Conservation (phyloP, 1,140 invertebrate species). For the Drosophila sturtevanti region DNA sequence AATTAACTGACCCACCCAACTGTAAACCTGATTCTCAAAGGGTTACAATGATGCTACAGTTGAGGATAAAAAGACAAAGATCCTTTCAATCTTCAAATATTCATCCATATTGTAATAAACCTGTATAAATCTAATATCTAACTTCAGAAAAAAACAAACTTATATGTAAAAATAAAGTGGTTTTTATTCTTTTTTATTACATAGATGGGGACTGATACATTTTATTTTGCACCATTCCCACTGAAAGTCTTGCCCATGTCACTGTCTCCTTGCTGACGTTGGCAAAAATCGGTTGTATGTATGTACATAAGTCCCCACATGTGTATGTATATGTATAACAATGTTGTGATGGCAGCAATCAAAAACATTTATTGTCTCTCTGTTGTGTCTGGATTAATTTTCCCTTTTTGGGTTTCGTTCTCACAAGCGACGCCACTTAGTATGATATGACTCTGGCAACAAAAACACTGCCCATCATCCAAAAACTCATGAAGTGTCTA, state of each 20-base stretch:
- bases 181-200: too few relatives aligned
- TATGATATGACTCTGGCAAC: constrained; percentile 2
- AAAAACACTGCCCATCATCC: constrained; percentile 25
- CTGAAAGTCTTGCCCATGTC: constrained; percentile 13
- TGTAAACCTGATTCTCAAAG: too few relatives aligned
- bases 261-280: constrained; percentile 51
- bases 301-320: constrained; percentile 12
- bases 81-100: too few relatives aligned
- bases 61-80: too few relatives aligned
- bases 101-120: too few relatives aligned
- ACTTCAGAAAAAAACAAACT: too few relatives aligned
- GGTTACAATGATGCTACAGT: too few relatives aligned
- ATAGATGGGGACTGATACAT: too few relatives aligned
- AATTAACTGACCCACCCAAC: too few relatives aligned
- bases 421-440: constrained; percentile 10
- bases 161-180: too few relatives aligned
- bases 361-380: constrained; percentile 22
- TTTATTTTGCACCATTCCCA: constrained; percentile 36
- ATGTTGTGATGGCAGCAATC: constrained; percentile 20
- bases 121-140: too few relatives aligned
- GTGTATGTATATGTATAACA: not conserved
- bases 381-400: constrained; percentile 12
- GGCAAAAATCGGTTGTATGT: constrained; percentile 19
- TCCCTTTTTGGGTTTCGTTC: constrained; percentile 23
- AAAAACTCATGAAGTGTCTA: constrained; percentile 15